A percentile compares a stretch with the other conserved stretches of the same genome.
Conservation (phyloP, 2,888 invertebrate genomes). For the Argyresthia albistria region DNA sequence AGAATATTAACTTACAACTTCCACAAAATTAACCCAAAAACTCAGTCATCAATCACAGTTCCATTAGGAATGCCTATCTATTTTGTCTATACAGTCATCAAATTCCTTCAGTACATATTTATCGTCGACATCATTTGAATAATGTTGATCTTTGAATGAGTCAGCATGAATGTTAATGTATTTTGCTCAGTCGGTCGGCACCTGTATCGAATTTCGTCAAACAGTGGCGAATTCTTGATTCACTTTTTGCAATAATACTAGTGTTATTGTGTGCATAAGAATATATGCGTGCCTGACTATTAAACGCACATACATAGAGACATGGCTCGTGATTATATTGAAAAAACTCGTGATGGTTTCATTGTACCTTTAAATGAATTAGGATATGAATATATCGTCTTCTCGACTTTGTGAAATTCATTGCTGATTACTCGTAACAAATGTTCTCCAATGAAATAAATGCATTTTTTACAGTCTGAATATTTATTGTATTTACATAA, state of each 20-base stretch:
- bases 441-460: too few relatives aligned
- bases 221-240: constrained; percentile 18
- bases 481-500: too few relatives aligned
- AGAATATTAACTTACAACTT: background rate
- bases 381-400: background rate
- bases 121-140: constrained; percentile 19
- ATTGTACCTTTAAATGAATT: too few relatives aligned
- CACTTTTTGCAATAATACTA: background rate
- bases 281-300: too few relatives aligned
- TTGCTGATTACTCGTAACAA: too few relatives aligned
- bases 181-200: constrained; percentile 29
- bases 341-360: too few relatives aligned
- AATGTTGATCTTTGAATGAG: constrained; percentile 33
- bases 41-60: constrained; percentile 1
- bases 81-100: constrained; percentile 1
- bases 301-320: background rate
- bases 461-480: too few relatives aligned
- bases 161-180: constrained; percentile 49
- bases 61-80: background rate
- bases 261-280: background rate
- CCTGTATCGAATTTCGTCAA: constrained; percentile 58
- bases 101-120: constrained; percentile 12
- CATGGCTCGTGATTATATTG: background rate
- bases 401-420: background rate
- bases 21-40: background rate